These are phyloP conservation scores for Microtus pennsylvanicus DNA, from an alignment of 2,113 vertebrate genomes.

Conservation along the genomic window DNA sequence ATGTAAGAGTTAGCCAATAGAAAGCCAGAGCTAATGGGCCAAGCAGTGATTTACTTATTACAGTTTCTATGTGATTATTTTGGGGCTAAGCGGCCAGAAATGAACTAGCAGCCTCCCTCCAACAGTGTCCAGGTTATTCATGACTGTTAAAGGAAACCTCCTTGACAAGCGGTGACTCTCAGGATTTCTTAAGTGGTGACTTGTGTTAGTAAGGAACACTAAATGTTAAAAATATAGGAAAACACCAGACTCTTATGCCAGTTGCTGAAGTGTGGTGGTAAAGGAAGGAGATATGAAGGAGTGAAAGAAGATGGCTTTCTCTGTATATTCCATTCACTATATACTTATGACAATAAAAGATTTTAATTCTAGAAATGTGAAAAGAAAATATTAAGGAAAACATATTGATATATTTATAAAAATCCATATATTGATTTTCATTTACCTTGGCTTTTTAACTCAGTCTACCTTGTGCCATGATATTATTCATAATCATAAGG, in stretches of 20 bases:
- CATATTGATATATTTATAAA: background rate
- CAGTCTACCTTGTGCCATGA: background rate
- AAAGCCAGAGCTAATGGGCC: no score
- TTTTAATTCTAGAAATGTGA: constrained; percentile 1
- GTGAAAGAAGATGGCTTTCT: background rate
- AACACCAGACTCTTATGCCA: background rate
- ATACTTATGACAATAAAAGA: background rate
- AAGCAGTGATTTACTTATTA: no score
- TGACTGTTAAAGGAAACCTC: constrained; percentile 22
- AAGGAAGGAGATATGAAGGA: background rate
- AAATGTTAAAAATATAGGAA: constrained; percentile 30
- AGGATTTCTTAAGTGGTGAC: constrained; percentile 44
- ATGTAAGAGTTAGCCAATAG: no score
- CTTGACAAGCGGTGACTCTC: constrained; percentile 55
- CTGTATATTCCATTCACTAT: background rate
- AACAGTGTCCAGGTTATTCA: constrained; percentile 37
- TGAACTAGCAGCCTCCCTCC: no score
- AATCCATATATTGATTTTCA: background rate
- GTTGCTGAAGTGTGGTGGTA: background rate
- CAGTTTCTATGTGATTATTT: no score
- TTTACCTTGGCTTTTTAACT: constrained; percentile 26
- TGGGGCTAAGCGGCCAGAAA: no score
- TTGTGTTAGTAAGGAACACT: constrained; percentile 15
- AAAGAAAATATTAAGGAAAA: background rate
- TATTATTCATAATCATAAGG: background rate